These are phyloP conservation scores for Lepas anatifera DNA, from an alignment of 2,888 invertebrate species.

Conservation along the genomic window DNA sequence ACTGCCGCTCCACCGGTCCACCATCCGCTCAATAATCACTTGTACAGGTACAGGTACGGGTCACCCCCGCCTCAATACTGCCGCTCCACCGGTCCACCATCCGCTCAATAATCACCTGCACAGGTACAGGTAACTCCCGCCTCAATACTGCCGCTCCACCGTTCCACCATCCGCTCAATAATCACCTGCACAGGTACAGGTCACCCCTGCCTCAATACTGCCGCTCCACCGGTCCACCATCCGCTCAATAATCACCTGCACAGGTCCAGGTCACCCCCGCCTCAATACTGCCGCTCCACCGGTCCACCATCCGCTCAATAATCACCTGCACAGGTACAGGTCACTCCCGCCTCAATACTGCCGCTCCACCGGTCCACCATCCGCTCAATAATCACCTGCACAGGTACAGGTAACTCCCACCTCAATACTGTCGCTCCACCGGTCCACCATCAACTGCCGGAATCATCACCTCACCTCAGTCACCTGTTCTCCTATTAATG, in stretches of 20 bases:
- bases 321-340: no score
- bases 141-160: slow-evolving; percentile 25
- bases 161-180: slow-evolving; percentile 25
- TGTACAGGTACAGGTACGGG: no score
- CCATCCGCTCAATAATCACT: slow-evolving; percentile 24
- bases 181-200: slow-evolving; percentile 35
- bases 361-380: no score
- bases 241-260: slow-evolving; percentile 22
- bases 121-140: slow-evolving; percentile 62
- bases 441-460: no score
- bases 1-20: slow-evolving; percentile 25
- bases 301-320: slow-evolving; percentile 66
- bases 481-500: no score
- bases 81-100: slow-evolving; percentile 26
- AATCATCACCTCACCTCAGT: no score
- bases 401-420: no score
- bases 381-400: no score
- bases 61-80: slow-evolving; percentile 45
- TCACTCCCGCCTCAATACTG: no score
- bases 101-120: slow-evolving; percentile 22
- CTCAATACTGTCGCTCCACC: no score
- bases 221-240: slow-evolving; percentile 26
- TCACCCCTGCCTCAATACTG: slow-evolving; percentile 44
- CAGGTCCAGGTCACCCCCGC: slow-evolving; percentile 1
- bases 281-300: neutral